Conservation (phyloP, 92 coral and sea anemone genomes). For the Palythoa heliodiscus region DNA sequence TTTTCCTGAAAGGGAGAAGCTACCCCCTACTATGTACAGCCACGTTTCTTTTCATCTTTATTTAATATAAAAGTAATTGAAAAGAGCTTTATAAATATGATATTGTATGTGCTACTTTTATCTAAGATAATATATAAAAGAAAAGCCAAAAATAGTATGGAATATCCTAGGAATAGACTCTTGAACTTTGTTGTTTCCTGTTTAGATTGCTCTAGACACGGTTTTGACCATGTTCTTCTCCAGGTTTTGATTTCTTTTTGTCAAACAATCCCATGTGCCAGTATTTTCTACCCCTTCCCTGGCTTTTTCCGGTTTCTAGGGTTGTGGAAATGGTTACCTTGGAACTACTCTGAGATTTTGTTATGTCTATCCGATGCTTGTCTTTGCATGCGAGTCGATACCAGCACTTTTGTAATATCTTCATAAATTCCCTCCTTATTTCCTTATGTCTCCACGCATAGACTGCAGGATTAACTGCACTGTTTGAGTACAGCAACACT, state of each 20-base stretch:
- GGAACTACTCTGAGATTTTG: slow-evolving; percentile 44
- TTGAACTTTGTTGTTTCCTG: neutral
- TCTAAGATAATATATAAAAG: no score
- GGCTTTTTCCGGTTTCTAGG: slow-evolving; percentile 7
- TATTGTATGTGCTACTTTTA: neutral
- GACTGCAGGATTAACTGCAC: slow-evolving; percentile 77
- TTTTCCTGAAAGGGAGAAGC: no score
- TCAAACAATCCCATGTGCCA: neutral
- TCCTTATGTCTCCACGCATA: slow-evolving; percentile 85
- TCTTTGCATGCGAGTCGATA: slow-evolving; percentile 46
- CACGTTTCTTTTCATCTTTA: no score
- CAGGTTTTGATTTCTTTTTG: slow-evolving; percentile 10
- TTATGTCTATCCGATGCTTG: slow-evolving; percentile 22
- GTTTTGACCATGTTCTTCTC: neutral
- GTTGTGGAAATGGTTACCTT: slow-evolving; percentile 53
- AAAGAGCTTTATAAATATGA: neutral
- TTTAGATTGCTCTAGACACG: neutral
- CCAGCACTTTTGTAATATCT: slow-evolving; percentile 54
- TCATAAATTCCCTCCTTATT: slow-evolving; percentile 71
- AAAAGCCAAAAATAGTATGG: neutral
- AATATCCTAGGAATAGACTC: neutral
- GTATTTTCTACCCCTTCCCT: neutral
- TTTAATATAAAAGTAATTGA: no score
- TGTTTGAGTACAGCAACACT: slow-evolving; percentile 75
- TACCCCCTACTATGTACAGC: no score